These are phyloP conservation scores for Hypolimnas misippus DNA, from an alignment of 2,888 invertebrate genomes.

Conservation along the genomic window DNA sequence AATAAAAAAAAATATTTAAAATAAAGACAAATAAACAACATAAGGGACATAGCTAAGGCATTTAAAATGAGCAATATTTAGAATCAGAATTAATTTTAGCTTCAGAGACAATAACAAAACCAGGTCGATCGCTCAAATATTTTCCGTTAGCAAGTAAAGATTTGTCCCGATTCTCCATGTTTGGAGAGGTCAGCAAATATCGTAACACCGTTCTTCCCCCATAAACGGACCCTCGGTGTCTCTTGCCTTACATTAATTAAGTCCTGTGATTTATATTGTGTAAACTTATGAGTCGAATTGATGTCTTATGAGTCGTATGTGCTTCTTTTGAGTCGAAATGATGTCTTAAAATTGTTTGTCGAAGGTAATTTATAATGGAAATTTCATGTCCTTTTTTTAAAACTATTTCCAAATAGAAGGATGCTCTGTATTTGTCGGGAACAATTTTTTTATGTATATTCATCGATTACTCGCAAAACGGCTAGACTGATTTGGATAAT, in stretches of 20 bases:
- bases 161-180: slow-evolving; percentile 57
- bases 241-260: slow-evolving; percentile 57
- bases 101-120: background rate
- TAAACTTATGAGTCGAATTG: background rate
- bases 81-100: background rate
- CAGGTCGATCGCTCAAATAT: slow-evolving; percentile 41
- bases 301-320: too few relatives aligned
- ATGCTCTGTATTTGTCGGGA: too few relatives aligned
- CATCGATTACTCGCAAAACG: too few relatives aligned
- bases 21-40: too few relatives aligned
- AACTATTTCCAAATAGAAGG: too few relatives aligned
- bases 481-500: too few relatives aligned
- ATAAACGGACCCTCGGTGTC: slow-evolving; percentile 57
- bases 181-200: slow-evolving; percentile 68
- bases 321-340: background rate
- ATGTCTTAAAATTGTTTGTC: background rate
- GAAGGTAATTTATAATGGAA: background rate
- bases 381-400: too few relatives aligned
- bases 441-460: too few relatives aligned
- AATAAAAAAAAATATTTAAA: too few relatives aligned
- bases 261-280: slow-evolving; percentile 1
- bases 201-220: slow-evolving; percentile 64
- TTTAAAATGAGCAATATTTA: background rate
- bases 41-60: too few relatives aligned
- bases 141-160: slow-evolving; percentile 46